phyloP scores from a whole-genome alignment of 2,888 invertebrate species.

The Proisotoma minuta region DNA sequence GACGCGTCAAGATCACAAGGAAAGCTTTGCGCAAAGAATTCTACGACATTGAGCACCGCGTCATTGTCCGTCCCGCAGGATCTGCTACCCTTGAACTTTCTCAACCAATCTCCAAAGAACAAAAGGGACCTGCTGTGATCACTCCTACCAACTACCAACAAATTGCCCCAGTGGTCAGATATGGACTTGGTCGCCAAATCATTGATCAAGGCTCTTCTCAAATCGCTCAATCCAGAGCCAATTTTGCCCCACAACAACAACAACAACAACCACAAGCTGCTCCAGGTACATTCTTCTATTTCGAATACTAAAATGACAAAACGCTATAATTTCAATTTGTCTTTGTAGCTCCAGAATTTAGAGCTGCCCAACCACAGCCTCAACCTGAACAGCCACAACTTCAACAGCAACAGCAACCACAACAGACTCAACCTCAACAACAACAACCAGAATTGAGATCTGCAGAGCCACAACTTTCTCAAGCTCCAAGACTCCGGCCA shows the following conservation, averaged over 20 bases:
- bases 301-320: too few species aligned
- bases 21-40: slow-evolving; percentile 62
- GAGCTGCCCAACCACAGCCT: slow-evolving; percentile 27
- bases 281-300: not conserved
- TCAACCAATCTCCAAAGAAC: slow-evolving; percentile 58
- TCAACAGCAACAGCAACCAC: slow-evolving; percentile 29
- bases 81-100: slow-evolving; percentile 60
- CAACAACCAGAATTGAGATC: slow-evolving; percentile 33
- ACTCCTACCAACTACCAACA: slow-evolving; percentile 48
- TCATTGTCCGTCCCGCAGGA: slow-evolving; percentile 60
- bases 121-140: slow-evolving; percentile 54
- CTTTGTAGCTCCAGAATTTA: too few species aligned
- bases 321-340: too few species aligned
- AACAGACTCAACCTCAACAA: too few species aligned
- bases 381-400: slow-evolving; percentile 40
- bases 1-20: slow-evolving; percentile 58
- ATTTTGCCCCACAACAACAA: slow-evolving; percentile 34
- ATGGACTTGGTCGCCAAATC: slow-evolving; percentile 44
- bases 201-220: slow-evolving; percentile 43
- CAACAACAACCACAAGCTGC: slow-evolving; percentile 3
- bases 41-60: slow-evolving; percentile 61
- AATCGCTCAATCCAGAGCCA: slow-evolving; percentile 37
- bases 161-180: slow-evolving; percentile 45
- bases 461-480: too few species aligned
- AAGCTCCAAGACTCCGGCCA: slow-evolving; percentile 8